Percentiles rank a stretch among this genome's conserved stretches.
These are phyloP conservation scores for Drosophila neonasuta DNA, from an alignment of 2,888 invertebrate species.

Conservation along the genomic window DNA sequence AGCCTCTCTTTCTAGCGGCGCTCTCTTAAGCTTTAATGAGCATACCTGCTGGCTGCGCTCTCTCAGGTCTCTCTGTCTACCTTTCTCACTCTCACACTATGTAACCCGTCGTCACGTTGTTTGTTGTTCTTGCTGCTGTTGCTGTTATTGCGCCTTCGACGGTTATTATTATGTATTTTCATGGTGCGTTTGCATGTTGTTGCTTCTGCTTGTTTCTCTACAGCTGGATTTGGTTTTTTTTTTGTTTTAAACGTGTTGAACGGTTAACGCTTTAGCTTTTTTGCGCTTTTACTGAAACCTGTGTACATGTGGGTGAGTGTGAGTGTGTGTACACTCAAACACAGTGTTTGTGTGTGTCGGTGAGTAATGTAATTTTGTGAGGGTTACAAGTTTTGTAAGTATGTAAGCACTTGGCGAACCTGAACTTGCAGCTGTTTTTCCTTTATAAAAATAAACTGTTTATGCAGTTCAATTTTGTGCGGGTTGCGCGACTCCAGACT, in stretches of 20 bases:
- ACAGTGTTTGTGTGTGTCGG: constrained; percentile 11
- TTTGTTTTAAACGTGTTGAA: constrained; percentile 60
- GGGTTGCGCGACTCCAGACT: constrained; percentile 16
- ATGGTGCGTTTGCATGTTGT: constrained; percentile 3
- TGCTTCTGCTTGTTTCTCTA: constrained; percentile 24
- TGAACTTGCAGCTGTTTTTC: constrained; percentile 63
- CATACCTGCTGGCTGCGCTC: not conserved
- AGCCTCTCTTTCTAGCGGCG: constrained; percentile 10
- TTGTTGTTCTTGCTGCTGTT: constrained; percentile 36
- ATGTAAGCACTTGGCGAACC: constrained; percentile 18
- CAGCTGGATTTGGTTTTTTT: constrained; percentile 31
- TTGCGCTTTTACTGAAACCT: constrained; percentile 26
- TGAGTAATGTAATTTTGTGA: constrained; percentile 46
- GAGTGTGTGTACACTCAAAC: constrained; percentile 9
- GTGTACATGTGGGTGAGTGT: constrained; percentile 18
- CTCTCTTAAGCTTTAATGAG: constrained; percentile 24
- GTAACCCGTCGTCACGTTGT: constrained; percentile 40
- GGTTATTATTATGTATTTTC: constrained; percentile 44
- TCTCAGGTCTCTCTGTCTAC: constrained; percentile 4
- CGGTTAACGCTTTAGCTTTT: constrained; percentile 51
- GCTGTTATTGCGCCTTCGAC: constrained; percentile 29
- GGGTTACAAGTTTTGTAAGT: constrained; percentile 54
- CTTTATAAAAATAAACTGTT: constrained; percentile 70
- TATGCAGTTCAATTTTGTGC: constrained; percentile 60
- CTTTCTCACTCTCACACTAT: constrained; percentile 13